Percentiles rank a stretch among this genome's conserved stretches.
Evolutionary conservation across 2,797 vertebrate genomes (phyloP).

Genomic region (Lepus oiostolus): DNA sequence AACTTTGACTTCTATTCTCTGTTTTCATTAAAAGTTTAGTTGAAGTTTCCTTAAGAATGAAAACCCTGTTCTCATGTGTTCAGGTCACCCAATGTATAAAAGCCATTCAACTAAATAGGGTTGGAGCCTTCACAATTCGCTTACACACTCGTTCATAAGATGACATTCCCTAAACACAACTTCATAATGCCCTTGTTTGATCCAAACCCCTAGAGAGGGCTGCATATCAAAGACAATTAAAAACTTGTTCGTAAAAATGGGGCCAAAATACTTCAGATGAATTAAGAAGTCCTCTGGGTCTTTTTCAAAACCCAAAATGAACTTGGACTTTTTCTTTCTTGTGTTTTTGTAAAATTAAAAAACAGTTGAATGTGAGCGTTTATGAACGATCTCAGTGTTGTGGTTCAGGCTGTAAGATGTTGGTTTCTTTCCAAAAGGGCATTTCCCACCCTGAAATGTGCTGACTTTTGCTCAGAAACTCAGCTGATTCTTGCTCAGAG

Average conservation of each 20-base stretch:
- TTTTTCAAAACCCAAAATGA: conserved; percentile 58
- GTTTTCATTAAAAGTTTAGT: conserved; percentile 26
- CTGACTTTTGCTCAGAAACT: too few species aligned
- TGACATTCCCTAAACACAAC: conserved; percentile 39
- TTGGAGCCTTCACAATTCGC: not conserved
- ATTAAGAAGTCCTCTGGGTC: conserved; percentile 50
- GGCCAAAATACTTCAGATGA: conserved; percentile 36
- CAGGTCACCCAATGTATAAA: not conserved
- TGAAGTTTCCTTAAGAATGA: conserved; percentile 47
- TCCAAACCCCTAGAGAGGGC: not conserved
- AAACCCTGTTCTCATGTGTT: conserved; percentile 3
- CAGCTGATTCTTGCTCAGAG: not conserved
- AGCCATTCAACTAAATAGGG: not conserved
- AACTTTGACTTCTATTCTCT: not conserved
- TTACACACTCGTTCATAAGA: conserved; percentile 7
- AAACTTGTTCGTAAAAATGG: conserved; percentile 42
- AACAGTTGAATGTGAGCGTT: conserved; percentile 34
- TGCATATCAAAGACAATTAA: conserved; percentile 49
- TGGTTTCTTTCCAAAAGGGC: not conserved
- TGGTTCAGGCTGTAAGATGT: not conserved
- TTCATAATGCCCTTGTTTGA: conserved; percentile 23
- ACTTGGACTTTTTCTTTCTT: conserved; percentile 24
- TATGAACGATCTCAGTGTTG: not conserved
- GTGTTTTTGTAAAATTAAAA: not conserved
- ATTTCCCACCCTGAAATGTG: not conserved